Percentiles rank a stretch among this genome's conserved stretches.
Evolutionary conservation across 2,888 invertebrate species (phyloP).

Genomic region (Panzeria rudis): DNA sequence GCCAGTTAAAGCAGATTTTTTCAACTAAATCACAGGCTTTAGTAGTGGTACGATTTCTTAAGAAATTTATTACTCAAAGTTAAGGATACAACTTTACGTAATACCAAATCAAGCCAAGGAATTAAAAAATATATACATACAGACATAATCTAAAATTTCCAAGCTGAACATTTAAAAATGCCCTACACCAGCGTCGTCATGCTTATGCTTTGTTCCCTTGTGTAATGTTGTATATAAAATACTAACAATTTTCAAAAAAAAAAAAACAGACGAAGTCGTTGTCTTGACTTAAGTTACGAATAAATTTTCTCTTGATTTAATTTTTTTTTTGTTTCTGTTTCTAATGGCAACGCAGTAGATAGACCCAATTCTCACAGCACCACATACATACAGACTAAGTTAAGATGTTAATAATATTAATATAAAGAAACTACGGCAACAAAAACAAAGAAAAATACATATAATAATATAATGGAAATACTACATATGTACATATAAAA

Average conservation of each 20-base stretch:
- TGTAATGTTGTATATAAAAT: conserved; percentile 53
- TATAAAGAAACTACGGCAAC: conserved; percentile 45
- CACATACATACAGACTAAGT: conserved; percentile 61
- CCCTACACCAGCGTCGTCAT: not conserved
- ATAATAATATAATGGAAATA: conserved; percentile 16
- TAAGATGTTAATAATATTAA: conserved; percentile 65
- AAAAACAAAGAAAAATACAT: conserved; percentile 41
- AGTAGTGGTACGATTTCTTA: too few relatives aligned
- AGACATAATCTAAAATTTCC: not conserved
- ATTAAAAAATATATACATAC: not conserved
- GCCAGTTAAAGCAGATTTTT: too few relatives aligned
- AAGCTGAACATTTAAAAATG: conserved; percentile 2
- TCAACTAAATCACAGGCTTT: too few relatives aligned
- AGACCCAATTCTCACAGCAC: conserved; percentile 73
- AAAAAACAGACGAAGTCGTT: conserved; percentile 37
- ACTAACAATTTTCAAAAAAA: not conserved
- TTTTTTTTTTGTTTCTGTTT: conserved; percentile 47
- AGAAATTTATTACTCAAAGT: too few relatives aligned
- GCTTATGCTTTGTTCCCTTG: conserved; percentile 40
- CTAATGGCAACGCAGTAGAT: conserved; percentile 72
- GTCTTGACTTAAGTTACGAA: conserved; percentile 48
- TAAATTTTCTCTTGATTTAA: conserved; percentile 66
- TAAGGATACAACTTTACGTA: too few relatives aligned
- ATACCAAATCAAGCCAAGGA: too few relatives aligned
- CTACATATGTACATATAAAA: conserved; percentile 22